These are phyloP conservation scores for Mastomys natalensis DNA, from an alignment of 2,113 vertebrate species.

Conservation along the genomic window DNA sequence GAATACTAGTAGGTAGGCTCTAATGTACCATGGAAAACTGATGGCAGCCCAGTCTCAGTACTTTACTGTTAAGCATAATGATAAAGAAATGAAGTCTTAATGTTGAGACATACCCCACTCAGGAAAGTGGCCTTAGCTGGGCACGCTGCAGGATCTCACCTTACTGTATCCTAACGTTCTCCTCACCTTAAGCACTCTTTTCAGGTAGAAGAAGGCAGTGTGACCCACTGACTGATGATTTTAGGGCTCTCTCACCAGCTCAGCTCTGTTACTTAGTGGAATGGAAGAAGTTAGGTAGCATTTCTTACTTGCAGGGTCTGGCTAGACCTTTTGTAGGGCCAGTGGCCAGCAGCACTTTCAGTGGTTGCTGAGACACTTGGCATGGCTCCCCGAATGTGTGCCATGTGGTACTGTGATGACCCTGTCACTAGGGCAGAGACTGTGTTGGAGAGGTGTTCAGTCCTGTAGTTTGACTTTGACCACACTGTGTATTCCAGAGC, in stretches of 20 bases:
- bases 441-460: background rate
- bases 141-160: background rate
- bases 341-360: background rate
- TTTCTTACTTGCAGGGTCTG: background rate
- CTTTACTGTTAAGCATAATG: background rate
- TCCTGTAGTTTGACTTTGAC: background rate
- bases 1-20: background rate
- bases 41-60: background rate
- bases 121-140: background rate
- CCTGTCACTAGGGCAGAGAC: background rate
- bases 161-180: background rate
- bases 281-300: background rate
- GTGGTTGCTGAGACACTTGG: background rate
- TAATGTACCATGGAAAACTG: background rate
- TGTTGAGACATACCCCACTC: background rate
- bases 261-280: background rate
- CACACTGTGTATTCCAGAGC: background rate
- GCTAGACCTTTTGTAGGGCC: background rate
- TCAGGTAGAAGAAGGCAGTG: background rate
- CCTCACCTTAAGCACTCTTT: background rate
- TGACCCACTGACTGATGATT: background rate
- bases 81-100: background rate
- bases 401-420: background rate
- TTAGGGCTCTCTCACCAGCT: background rate
- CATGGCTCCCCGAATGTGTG: background rate